A percentile compares a stretch with the other conserved stretches of the same genome.
phyloP scores from a whole-genome alignment of 2,888 invertebrate species.

The Macropis europaea region DNA sequence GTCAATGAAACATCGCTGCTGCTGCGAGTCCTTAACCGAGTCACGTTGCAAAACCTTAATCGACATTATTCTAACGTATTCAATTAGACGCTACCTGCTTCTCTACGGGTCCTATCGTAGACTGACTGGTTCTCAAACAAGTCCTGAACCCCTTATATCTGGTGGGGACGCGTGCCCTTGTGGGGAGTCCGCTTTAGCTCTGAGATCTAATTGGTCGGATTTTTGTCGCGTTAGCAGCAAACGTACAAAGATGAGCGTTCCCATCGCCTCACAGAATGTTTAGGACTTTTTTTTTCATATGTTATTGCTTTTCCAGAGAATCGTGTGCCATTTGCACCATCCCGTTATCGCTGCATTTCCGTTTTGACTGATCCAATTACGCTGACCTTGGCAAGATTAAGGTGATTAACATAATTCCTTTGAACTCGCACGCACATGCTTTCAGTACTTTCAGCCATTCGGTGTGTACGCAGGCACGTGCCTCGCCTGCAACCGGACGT shows the following conservation, averaged over 20 bases:
- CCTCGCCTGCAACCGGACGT: too few relatives aligned
- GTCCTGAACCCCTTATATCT: neutral
- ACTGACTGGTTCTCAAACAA: neutral
- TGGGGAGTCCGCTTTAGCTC: neutral
- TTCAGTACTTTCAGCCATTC: too few relatives aligned
- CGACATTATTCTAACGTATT: neutral
- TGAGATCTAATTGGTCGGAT: conserved; percentile 19
- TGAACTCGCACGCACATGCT: too few relatives aligned
- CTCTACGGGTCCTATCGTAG: neutral
- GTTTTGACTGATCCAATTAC: neutral
- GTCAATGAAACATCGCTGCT: neutral
- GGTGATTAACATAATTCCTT: too few relatives aligned
- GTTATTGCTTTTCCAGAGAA: neutral
- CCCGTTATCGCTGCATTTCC: neutral
- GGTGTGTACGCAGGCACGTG: too few relatives aligned
- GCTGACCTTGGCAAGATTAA: too few relatives aligned
- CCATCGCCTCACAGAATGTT: too few relatives aligned
- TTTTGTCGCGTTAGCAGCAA: neutral
- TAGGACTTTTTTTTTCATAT: neutral
- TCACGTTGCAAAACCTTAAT: neutral
- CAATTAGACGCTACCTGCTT: neutral
- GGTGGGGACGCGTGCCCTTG: conserved; percentile 23
- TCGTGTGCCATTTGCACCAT: neutral
- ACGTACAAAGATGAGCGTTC: neutral
- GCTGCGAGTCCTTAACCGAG: neutral